A percentile compares a stretch with the other conserved stretches of the same genome.
Conservation (phyloP, 1,140 invertebrate genomes). For the Philopotamus ludificatus region DNA sequence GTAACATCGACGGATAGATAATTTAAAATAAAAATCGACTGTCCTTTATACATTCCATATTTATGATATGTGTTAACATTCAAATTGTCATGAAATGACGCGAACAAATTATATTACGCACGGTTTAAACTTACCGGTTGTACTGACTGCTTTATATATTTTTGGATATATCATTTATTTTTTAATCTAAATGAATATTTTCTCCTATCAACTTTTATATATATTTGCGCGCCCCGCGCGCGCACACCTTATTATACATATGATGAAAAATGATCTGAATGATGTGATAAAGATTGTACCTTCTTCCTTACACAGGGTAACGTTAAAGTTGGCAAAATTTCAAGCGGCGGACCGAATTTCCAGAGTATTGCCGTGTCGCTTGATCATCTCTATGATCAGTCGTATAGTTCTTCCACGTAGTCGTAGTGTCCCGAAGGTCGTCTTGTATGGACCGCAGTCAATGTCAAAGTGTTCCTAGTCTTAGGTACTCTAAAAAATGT, state of each 20-base stretch:
- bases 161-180: slow-evolving; percentile 40
- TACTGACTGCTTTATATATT: slow-evolving; percentile 35
- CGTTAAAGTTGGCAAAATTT: slow-evolving; percentile 20
- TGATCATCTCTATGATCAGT: slow-evolving; percentile 39
- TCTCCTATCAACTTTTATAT: slow-evolving; percentile 34
- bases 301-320: slow-evolving; percentile 40
- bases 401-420: slow-evolving; percentile 26
- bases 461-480: slow-evolving; percentile 16
- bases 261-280: slow-evolving; percentile 35
- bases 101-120: not conserved
- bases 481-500: slow-evolving; percentile 4
- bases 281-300: slow-evolving; percentile 41
- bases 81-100: not conserved
- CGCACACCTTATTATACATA: slow-evolving; percentile 3
- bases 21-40: slow-evolving; percentile 23
- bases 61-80: slow-evolving; percentile 20
- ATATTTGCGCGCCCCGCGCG: not conserved
- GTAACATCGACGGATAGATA: not conserved
- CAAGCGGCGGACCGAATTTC: slow-evolving; percentile 9
- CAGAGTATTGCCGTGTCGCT: slow-evolving; percentile 13
- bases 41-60: slow-evolving; percentile 27
- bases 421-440: not conserved
- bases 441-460: slow-evolving; percentile 15
- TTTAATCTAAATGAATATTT: slow-evolving; percentile 27
- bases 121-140: slow-evolving; percentile 6